Base-by-base conservation (phyloP, 2,797 vertebrate genomes). In the Rhinoraja longicauda region DNA sequence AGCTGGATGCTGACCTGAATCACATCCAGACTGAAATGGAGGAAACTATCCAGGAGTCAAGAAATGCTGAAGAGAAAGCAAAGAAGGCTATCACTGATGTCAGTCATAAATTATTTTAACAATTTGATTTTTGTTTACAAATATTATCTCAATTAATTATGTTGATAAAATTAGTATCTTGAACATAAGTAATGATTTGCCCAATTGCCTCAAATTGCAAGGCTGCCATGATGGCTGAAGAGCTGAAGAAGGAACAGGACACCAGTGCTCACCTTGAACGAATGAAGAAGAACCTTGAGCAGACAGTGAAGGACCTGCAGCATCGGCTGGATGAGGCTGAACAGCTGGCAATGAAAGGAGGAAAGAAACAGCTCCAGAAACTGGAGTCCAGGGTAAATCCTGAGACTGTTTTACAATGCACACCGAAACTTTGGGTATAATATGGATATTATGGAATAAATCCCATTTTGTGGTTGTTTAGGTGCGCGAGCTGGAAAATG, bases 141-240 rank as follows among this genome's bases (percentile, higher is more conserved):
- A 17, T 67, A 67, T 67, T 1, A 10, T 64, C 64, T 67, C 64
- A 67, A 10, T 67, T 67, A 67, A 67, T 67, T 67, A 67, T 64
- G 93, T 93, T 93, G 39, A 77, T 82, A 29, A 26, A 0, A 39
- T 45, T 45, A 24, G 1, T 21, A 78, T 1, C 4, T 64, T 93
- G 19, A 39, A 19, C 29, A 7, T 93, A n/a, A n/a, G 15, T 93
- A 39, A 77, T 77, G 78, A 53, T 62, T 36, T 76, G 72, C 45
- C n/a, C 29, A 24, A 67, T 57, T 93, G 53, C 4, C 26, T 93
- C 29, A 75, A 1, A 8, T 81, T 53, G n/a, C 13, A 84, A 99
- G 98, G 98, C 98, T 0, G 98, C 98, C 94, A 98, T 98, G 98
- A 98, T 99, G 98, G 98, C 98, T 0, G 98, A 98, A 36, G 98